Base-by-base conservation (phyloP, 2,888 invertebrate species). In the Capitulum mitella region DNA sequence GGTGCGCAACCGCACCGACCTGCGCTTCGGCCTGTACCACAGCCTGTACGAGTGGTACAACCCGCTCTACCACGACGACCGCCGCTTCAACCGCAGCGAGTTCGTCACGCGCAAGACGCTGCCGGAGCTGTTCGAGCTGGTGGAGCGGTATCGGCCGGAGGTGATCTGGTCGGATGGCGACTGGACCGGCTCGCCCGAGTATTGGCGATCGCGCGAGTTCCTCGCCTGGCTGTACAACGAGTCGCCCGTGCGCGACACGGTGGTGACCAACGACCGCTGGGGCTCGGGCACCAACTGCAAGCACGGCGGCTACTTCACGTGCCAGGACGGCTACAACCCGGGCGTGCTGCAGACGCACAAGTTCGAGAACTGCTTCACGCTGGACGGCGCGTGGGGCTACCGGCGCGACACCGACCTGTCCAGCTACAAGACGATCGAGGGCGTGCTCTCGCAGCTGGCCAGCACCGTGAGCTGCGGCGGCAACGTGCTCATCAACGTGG, bases 221-320 rank as follows among this genome's bases (percentile, higher is more conserved):
- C 87, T 97, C 1, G 91, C 95, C 0, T 97, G 96, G 96, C 86
- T 97, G 26, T 97, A 95, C 84, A 97, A 95, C 84, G 92, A 94
- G 0, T 96, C 95, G 84, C 94, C 94, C 0, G 94, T 98, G 0
- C 92, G 91, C 83, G 91, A 96, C 82, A 91, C 90, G 3, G 90
- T 98, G 0, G 95, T 97, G 0, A 93, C 92, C 0, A 98, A 98
- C 85, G 98, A 98, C 86, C 89, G 98, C 82, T 98, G 97, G 97
- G 97, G 97, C 0, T 87, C 86, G 12, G 91, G 89, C 10, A 91
- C 90, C 1, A 87, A 90, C 3, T 97, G 97, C 81, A 88, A 91
- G 82, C 97, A 98, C 86, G 97, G 97, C 1, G 97, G 92, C 83
- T 95, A 92, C 85, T 92, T 90, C 83, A 96, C 94, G 34, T 95